phyloP scores from a whole-genome alignment of 2,113 vertebrate species.

The Pterocles burchelli region DNA sequence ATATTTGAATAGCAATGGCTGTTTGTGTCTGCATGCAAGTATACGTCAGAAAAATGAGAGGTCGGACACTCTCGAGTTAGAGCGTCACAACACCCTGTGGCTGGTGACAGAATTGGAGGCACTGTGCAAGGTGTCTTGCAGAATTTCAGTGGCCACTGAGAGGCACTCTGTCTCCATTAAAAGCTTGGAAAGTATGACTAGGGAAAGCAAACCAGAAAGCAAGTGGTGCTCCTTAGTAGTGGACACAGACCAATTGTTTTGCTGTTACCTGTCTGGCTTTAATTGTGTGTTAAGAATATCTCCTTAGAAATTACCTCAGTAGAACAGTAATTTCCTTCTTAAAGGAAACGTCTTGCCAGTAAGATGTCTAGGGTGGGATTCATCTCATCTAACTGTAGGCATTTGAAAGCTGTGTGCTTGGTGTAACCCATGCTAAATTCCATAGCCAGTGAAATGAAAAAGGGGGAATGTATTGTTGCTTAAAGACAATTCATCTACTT shows the following conservation, averaged over 20 bases:
- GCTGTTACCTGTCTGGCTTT: not conserved
- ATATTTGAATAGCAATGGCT: not conserved
- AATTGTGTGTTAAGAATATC: not conserved
- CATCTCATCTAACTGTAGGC: not conserved
- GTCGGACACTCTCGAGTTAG: not conserved
- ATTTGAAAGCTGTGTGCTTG: not conserved
- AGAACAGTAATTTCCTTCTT: not conserved
- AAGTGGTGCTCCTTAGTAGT: not conserved
- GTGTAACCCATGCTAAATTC: not conserved
- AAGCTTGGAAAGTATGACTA: not conserved
- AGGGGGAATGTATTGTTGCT: not conserved
- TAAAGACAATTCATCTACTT: not conserved
- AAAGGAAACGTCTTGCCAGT: not conserved
- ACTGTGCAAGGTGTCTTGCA: not conserved
- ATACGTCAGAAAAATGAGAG: not conserved
- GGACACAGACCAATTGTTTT: not conserved
- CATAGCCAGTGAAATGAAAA: not conserved
- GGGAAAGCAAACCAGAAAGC: not conserved
- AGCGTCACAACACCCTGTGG: not conserved
- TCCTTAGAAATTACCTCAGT: not conserved
- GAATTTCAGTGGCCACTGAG: slow-evolving; percentile 11
- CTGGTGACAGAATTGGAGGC: not conserved
- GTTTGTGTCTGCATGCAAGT: not conserved
- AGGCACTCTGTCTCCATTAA: slow-evolving; percentile 49
- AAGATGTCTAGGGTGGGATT: not conserved